Percentiles rank a stretch among this genome's conserved stretches.
phyloP scores from a whole-genome alignment of 2,113 vertebrate genomes.

The Corythornis madagascariensis region DNA sequence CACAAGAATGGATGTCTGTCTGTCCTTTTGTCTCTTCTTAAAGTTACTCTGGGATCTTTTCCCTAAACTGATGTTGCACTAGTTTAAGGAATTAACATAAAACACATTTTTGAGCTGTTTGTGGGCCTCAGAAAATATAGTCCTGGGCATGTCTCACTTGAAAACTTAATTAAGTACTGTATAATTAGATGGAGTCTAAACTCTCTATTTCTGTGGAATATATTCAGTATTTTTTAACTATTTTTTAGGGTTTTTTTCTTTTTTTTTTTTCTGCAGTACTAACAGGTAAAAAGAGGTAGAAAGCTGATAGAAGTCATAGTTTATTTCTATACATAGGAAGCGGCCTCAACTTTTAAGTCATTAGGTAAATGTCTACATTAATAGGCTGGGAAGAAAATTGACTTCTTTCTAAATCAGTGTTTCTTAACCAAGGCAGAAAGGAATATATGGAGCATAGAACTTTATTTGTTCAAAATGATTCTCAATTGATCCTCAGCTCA shows the following conservation, averaged over 20 bases:
- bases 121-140: not conserved
- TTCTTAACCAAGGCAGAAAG: not conserved
- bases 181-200: not conserved
- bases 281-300: not conserved
- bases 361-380: not conserved
- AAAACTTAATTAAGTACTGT: not conserved
- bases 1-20: not conserved
- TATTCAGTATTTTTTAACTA: not conserved
- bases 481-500: not conserved
- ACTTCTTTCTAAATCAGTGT: not conserved
- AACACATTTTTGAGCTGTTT: not conserved
- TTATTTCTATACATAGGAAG: not conserved
- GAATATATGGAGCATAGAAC: not conserved
- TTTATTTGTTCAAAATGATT: not conserved
- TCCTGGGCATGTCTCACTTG: not conserved
- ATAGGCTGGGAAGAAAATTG: not conserved
- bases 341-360: not conserved
- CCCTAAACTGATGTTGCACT: not conserved
- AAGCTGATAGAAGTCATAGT: not conserved
- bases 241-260: not conserved
- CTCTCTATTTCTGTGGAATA: not conserved
- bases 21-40: conserved; percentile 4
- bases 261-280: not conserved
- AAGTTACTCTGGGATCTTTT: not conserved
- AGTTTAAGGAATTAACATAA: conserved; percentile 4